Base-by-base conservation (phyloP, 37 sponge, comb jelly and placozoan species). In the Axinella damicornis region DNA sequence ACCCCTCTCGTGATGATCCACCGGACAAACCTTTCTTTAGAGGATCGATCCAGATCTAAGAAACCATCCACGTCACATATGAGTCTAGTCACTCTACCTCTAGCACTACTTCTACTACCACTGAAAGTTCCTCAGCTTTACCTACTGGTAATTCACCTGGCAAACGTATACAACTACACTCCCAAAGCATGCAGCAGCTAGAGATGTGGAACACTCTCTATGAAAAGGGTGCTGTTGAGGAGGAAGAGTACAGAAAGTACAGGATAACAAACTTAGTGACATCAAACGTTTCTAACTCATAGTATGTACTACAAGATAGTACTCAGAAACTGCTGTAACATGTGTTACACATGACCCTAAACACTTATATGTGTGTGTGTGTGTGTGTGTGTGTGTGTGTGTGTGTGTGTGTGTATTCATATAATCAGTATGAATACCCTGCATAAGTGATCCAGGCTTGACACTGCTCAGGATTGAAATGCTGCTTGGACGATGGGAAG, bases 161-260 rank as follows among this genome's bases (percentile, higher is more conserved):
- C 18, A 56, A 56, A 56, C 57, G 67, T 25, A 65, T 25, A 65
- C 30, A 25, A 14, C 67, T 65, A 19, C 30, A 14, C 67, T 65
- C 28, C 67, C 67, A 65, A 25, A 27, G 67, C 30, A 65, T 65
- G n/a, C n/a, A 65, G 25, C 67, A 65, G 67, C 30, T 65, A 21
- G 67, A 65, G 22, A 27, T 65, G 30, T 65, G 67, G 67, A 18
- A 65, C 14, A 24, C 67, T 65, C 30, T 65, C 13, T 65, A 27
- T 27, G 67, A 65, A 25, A 65, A 65, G n/a, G 67, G 67, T 65
- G 67, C 28, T 27, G 30, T 65, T 24, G 30, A 19, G 28, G 30
- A 65, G 30, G 67, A 65, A 19, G n/a, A 65, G 67, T 65, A 65
- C 67, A 24, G 30, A 65, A 65, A 27, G 28, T 65, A 15, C n/a